A percentile compares a stretch with the other conserved stretches of the same genome.
These are phyloP conservation scores for Gavialis gangeticus DNA, from an alignment of 2,113 vertebrate genomes.

Conservation along the genomic window DNA sequence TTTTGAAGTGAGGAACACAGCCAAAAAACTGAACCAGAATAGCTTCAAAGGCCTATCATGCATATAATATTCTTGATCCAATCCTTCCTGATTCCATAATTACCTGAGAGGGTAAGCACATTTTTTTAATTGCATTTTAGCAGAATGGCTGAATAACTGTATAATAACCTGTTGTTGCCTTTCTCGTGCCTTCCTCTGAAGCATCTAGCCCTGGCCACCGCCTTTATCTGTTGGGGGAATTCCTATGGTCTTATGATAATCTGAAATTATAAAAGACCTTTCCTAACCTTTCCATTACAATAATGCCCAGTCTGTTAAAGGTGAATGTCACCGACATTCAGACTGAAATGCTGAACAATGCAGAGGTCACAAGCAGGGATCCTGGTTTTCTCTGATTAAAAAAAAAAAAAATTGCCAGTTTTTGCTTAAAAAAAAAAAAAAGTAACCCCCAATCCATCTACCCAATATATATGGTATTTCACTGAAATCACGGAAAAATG, in stretches of 20 bases:
- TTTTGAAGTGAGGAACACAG: fast-evolving
- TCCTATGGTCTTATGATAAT: background rate
- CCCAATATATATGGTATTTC: too few relatives aligned
- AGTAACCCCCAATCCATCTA: too few relatives aligned
- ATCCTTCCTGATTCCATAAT: fast-evolving
- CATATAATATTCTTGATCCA: fast-evolving
- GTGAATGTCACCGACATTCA: background rate
- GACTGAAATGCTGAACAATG: background rate
- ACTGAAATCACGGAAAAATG: too few relatives aligned
- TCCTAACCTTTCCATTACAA: fast-evolving
- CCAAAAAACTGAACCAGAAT: background rate
- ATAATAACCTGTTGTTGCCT: background rate
- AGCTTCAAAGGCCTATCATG: background rate
- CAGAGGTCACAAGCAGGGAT: background rate
- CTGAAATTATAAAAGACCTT: background rate
- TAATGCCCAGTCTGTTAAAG: background rate
- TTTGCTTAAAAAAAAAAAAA: too few relatives aligned
- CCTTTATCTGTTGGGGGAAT: background rate
- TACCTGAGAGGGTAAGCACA: background rate
- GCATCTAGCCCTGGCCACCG: background rate
- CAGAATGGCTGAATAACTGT: background rate
- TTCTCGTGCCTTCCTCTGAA: background rate
- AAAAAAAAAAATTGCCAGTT: too few relatives aligned
- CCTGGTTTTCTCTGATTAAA: too few relatives aligned
- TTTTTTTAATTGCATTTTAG: background rate